These are phyloP conservation scores for Dione vanillae DNA, from an alignment of 2,888 invertebrate genomes.

Conservation along the genomic window DNA sequence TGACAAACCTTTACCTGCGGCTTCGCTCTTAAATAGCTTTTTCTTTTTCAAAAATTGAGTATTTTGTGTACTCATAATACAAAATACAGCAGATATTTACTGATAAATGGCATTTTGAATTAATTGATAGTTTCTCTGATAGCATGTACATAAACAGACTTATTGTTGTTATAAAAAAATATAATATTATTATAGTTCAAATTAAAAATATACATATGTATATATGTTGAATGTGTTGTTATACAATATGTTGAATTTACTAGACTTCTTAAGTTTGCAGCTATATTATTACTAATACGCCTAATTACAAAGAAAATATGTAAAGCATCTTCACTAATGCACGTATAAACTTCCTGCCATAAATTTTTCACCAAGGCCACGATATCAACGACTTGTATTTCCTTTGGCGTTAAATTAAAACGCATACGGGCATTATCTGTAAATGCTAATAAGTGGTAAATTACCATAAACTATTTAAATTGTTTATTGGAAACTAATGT, in stretches of 20 bases:
- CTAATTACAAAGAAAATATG: constrained; percentile 9
- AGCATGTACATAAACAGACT: no score
- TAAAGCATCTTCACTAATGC: constrained; percentile 8
- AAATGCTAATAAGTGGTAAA: constrained; percentile 9
- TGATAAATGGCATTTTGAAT: background rate
- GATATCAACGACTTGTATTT: constrained; percentile 38
- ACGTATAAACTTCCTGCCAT: constrained; percentile 10
- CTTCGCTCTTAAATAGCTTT: no score
- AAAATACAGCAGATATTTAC: background rate
- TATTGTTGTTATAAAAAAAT: no score
- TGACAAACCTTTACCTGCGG: no score
- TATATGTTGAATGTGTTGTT: no score
- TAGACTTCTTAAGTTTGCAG: background rate
- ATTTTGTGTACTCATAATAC: background rate
- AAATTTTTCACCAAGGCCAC: constrained; percentile 31
- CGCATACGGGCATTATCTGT: constrained; percentile 44
- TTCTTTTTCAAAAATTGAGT: no score
- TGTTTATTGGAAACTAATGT: background rate
- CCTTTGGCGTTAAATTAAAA: constrained; percentile 43
- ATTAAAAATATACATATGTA: no score
- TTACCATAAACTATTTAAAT: constrained; percentile 21
- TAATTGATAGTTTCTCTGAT: no score
- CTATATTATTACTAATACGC: background rate
- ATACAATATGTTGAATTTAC: background rate
- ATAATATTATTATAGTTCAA: no score